Percentiles rank a stretch among this genome's conserved stretches.
Evolutionary conservation across 2,888 invertebrate species (phyloP).

Genomic region (Incurvaria masculella): DNA sequence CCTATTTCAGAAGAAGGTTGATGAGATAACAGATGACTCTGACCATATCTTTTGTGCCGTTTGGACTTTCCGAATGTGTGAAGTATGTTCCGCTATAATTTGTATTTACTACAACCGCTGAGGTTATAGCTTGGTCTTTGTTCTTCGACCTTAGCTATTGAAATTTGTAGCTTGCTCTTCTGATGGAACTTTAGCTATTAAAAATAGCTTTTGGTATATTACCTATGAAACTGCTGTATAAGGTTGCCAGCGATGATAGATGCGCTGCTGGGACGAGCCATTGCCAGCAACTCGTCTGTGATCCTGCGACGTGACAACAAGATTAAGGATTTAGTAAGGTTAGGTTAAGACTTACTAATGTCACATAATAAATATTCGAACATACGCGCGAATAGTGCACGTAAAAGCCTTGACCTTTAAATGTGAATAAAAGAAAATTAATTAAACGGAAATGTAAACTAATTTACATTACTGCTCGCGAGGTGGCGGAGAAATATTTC

Average conservation of each 20-base stretch:
- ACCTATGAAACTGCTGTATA: conserved; percentile 76
- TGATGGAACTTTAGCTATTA: too few species aligned
- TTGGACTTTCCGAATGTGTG: too few species aligned
- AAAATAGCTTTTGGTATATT: conserved; percentile 11
- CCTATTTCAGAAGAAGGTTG: too few species aligned
- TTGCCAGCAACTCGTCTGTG: conserved; percentile 83
- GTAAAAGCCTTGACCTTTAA: background rate
- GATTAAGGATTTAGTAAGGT: background rate
- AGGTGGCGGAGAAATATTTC: too few species aligned
- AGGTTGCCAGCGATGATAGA: conserved; percentile 72
- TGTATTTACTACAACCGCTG: too few species aligned
- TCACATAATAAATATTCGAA: background rate
- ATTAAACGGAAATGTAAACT: background rate
- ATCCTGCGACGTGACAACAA: conserved; percentile 60
- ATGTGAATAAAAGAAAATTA: background rate
- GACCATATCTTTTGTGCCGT: too few species aligned
- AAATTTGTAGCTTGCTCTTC: too few species aligned
- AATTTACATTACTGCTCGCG: too few species aligned
- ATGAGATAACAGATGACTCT: too few species aligned
- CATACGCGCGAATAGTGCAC: background rate
- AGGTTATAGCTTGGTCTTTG: too few species aligned
- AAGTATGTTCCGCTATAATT: too few species aligned
- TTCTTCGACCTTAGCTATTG: too few species aligned
- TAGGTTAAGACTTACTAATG: background rate
- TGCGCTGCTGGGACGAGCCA: conserved; percentile 79